These are phyloP conservation scores for Eublepharis macularius DNA, from an alignment of 2,113 vertebrate species.

Conservation along the genomic window DNA sequence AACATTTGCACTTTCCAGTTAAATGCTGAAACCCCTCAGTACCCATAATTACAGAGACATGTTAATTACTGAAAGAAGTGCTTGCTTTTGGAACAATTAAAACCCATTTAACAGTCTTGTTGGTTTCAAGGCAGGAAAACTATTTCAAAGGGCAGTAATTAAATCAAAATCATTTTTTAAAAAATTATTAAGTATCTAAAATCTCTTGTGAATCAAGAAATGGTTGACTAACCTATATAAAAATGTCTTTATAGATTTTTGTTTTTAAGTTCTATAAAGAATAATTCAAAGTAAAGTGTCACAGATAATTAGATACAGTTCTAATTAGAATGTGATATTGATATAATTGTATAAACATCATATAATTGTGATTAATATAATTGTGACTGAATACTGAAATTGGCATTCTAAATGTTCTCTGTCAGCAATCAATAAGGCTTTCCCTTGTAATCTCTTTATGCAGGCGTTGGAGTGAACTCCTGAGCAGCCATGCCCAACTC, in stretches of 20 bases:
- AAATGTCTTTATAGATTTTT: neutral
- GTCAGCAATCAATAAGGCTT: neutral
- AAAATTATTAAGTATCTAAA: constrained; percentile 46
- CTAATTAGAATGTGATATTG: neutral
- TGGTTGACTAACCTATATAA: constrained; percentile 14
- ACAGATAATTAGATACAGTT: constrained; percentile 5
- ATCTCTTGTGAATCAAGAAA: constrained; percentile 9
- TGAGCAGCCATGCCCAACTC: too few relatives aligned
- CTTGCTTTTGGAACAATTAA: constrained; percentile 53
- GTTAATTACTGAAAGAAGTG: constrained; percentile 44
- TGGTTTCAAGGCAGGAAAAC: constrained; percentile 25
- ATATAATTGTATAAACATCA: neutral
- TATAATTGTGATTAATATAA: too few relatives aligned
- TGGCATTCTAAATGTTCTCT: neutral
- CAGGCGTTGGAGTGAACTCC: too few relatives aligned
- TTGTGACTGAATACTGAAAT: neutral
- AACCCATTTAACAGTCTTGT: constrained; percentile 2
- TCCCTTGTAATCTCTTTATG: too few relatives aligned
- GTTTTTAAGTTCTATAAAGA: neutral
- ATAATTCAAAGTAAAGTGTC: constrained; percentile 7
- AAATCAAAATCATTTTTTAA: constrained; percentile 44
- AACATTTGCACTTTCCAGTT: constrained; percentile 44
- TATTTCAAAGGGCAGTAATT: constrained; percentile 45
- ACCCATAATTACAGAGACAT: constrained; percentile 45
- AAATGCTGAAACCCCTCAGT: constrained; percentile 50